Evolutionary conservation across 2,888 invertebrate genomes (phyloP).

Genomic region (Octonoba sinensis): DNA sequence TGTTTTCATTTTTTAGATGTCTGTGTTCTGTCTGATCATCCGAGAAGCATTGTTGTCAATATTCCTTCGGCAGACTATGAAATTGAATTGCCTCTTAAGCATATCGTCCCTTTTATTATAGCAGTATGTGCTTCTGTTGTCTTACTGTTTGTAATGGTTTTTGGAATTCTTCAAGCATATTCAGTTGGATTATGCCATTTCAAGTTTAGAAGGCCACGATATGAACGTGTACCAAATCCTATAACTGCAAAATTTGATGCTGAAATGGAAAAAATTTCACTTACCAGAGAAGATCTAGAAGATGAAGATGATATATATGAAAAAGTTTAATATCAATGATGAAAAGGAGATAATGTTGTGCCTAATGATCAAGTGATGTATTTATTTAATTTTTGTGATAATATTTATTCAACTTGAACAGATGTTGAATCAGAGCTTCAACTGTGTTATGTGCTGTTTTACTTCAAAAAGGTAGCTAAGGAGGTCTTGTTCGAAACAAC

Average conservation of each 20-base stretch:
- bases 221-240: constrained; percentile 46
- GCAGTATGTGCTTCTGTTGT: constrained; percentile 54
- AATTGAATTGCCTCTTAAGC: constrained; percentile 38
- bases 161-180: constrained; percentile 51
- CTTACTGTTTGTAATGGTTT: constrained; percentile 53
- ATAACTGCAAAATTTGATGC: constrained; percentile 43
- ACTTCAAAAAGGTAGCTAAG: constrained; percentile 5
- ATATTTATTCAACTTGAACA: constrained; percentile 7
- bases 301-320: constrained; percentile 61
- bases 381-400: constrained; percentile 22
- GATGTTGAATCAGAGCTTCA: constrained; percentile 33
- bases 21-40: constrained; percentile 45
- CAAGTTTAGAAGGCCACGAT: constrained; percentile 18
- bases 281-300: constrained; percentile 51
- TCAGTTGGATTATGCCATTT: constrained; percentile 34
- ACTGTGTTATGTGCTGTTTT: constrained; percentile 14
- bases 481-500: no score
- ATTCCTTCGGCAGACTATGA: constrained; percentile 11
- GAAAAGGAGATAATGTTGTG: constrained; percentile 20
- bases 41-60: constrained; percentile 32
- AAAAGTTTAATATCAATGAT: constrained; percentile 30
- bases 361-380: constrained; percentile 49
- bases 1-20: constrained; percentile 35
- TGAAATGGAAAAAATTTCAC: constrained; percentile 54
- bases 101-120: constrained; percentile 52